These are phyloP conservation scores for Torymus auratus DNA, from an alignment of 2,888 invertebrate genomes.

Conservation along the genomic window DNA sequence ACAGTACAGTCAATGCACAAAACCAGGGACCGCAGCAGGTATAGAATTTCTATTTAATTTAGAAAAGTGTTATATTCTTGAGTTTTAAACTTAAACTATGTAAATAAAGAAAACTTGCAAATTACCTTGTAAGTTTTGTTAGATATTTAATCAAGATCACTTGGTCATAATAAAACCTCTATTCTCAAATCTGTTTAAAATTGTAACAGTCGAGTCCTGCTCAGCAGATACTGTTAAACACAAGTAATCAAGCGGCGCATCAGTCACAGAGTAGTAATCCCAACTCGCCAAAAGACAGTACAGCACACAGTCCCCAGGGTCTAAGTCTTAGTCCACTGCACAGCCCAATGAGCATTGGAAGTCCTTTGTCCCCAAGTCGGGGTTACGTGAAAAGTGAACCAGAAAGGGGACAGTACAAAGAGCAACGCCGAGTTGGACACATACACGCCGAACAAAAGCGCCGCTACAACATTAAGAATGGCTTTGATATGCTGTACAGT, in stretches of 20 bases:
- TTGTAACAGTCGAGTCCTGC: conserved; percentile 64
- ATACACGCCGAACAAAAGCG: conserved; percentile 97
- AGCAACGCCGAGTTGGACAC: conserved; percentile 91
- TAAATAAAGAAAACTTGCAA: too few species aligned
- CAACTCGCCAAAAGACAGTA: conserved; percentile 72
- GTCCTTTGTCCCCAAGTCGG: conserved; percentile 82
- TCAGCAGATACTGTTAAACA: conserved; percentile 67
- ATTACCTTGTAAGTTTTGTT: too few species aligned
- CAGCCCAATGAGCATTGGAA: conserved; percentile 77
- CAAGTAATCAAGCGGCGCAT: conserved; percentile 63
- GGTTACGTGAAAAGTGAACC: conserved; percentile 77
- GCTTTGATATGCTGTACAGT: conserved; percentile 95
- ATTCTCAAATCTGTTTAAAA: not conserved
- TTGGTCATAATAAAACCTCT: too few species aligned
- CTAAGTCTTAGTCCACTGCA: conserved; percentile 77
- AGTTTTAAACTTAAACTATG: not conserved
- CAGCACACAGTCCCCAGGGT: conserved; percentile 72
- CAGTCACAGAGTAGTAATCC: conserved; percentile 70
- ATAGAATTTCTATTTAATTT: conserved; percentile 3
- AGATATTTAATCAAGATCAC: too few species aligned
- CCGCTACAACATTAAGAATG: conserved; percentile 96
- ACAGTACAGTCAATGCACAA: conserved; percentile 67
- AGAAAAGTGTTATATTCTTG: not conserved
- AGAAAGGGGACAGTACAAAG: conserved; percentile 78
- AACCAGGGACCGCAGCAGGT: conserved; percentile 65